A percentile compares a stretch with the other conserved stretches of the same genome.
Conservation (phyloP, 1,140 invertebrate genomes). For the Drosophila malerkotliana region DNA sequence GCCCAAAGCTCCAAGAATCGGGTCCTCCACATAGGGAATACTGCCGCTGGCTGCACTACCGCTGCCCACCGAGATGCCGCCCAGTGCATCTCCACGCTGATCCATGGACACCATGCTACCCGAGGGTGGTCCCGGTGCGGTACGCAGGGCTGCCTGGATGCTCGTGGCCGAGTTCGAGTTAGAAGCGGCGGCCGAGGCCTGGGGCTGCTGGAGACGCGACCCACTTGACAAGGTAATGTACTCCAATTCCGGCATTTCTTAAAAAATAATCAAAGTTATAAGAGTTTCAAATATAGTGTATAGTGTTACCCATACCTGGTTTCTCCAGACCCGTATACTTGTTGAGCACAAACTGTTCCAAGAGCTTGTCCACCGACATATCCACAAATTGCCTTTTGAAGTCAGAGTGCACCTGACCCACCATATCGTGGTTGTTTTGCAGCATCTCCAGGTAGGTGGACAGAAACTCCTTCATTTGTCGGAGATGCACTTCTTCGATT, state of each 20-base stretch:
- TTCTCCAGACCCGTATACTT: slow-evolving; percentile 96
- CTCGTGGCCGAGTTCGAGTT: slow-evolving; percentile 79
- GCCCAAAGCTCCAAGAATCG: slow-evolving; percentile 53
- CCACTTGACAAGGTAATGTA: slow-evolving; percentile 67
- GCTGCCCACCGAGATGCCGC: slow-evolving; percentile 65
- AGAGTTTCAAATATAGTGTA: background rate
- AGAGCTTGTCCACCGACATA: slow-evolving; percentile 94
- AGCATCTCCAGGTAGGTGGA: slow-evolving; percentile 94
- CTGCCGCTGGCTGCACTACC: slow-evolving; percentile 73
- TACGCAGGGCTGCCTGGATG: slow-evolving; percentile 65
- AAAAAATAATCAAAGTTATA: background rate
- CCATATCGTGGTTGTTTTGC: slow-evolving; percentile 94
- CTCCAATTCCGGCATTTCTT: slow-evolving; percentile 79
- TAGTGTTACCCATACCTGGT: slow-evolving; percentile 87
- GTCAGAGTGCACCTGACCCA: slow-evolving; percentile 94
- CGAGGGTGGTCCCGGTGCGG: slow-evolving; percentile 38
- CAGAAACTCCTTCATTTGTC: slow-evolving; percentile 98
- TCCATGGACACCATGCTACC: slow-evolving; percentile 70
- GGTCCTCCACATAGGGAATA: slow-evolving; percentile 70
- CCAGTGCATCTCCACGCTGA: slow-evolving; percentile 65
- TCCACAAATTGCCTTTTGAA: slow-evolving; percentile 95
- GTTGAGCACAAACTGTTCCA: slow-evolving; percentile 94
- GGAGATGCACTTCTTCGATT: slow-evolving; percentile 95
- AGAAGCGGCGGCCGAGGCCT: slow-evolving; percentile 56
- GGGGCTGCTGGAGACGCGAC: slow-evolving; percentile 63